Base-by-base conservation (phyloP, 2,797 vertebrate genomes). In the Parauchenoglanis punctatus region DNA sequence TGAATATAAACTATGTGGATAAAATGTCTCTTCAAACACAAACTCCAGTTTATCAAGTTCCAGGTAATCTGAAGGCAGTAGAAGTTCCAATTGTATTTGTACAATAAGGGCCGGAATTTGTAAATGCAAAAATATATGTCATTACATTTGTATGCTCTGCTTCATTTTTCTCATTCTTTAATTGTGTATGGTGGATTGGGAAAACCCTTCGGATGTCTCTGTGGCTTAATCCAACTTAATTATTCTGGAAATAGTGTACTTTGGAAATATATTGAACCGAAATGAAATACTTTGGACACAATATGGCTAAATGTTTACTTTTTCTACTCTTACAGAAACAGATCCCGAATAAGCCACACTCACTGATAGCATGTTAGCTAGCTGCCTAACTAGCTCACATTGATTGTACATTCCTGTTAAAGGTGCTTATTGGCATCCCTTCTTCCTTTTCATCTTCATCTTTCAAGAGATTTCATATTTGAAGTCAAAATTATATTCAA, bases 1-100 rank as follows among this genome's bases (percentile, higher is more conserved):
- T 61, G 35, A 61, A 80, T 59, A 40, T 61, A 81, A 80, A 59
- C 56, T 59, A 80, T 59, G 56, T 80, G 77, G 31, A 35, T 80
- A 59, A 80, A 80, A 59, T 59, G 54, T 18, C 31, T 59, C 40
- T 80, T 40, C 56, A 80, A 59, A 40, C 78, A 61, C 11, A 81
- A 81, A 61, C 35, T 81, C 35, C 23, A 44, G 35, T 44, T 61
- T 61, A 25, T 61, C 23, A 61, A 61, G 35, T 58, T 44, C 44
- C 20, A 35, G 54, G 54, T 80, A 80, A 80, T 59, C 77, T 1
- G 52, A 31, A 56, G 52, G 20, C 40, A 2, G 54, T 59, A 40
- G 77, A 80, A 23, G 28, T 23, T 31, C 31, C 28, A 23, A 3
- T 3, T 35, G 28, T 78, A 58, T 18, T 56, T 31, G n/a, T 31